These are phyloP conservation scores for Ellobium chinense DNA, from an alignment of 2,888 invertebrate species.

Conservation along the genomic window DNA sequence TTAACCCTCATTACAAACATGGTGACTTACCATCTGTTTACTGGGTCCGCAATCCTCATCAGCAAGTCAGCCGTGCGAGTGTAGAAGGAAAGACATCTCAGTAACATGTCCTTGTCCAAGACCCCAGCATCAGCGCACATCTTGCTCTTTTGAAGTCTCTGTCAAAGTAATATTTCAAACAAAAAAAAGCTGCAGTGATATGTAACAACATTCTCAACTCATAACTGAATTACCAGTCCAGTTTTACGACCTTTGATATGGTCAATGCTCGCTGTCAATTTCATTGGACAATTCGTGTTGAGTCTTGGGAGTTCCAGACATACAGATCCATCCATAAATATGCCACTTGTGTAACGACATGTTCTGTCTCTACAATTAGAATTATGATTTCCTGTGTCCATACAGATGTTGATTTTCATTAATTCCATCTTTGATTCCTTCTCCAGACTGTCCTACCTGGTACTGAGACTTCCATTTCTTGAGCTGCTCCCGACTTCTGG, in stretches of 20 bases:
- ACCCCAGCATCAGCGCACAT: conserved; percentile 94
- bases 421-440: too few species aligned
- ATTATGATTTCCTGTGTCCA: too few species aligned
- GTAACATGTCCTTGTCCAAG: conserved; percentile 90
- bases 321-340: too few species aligned
- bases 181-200: neutral
- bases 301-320: too few species aligned
- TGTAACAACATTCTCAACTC: neutral
- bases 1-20: too few species aligned
- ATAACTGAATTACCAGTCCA: neutral
- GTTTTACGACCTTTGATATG: too few species aligned
- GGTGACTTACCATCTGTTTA: conserved; percentile 46
- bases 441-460: too few species aligned
- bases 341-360: too few species aligned
- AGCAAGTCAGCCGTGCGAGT: conserved; percentile 90
- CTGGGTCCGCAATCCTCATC: conserved; percentile 78
- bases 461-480: conserved; percentile 93
- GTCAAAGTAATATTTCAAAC: neutral
- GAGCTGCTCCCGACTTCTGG: conserved; percentile 88
- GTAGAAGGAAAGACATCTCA: conserved; percentile 92
- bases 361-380: too few species aligned
- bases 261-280: too few species aligned
- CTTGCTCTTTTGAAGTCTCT: conserved; percentile 84
- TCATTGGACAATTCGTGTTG: too few species aligned
- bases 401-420: too few species aligned